Percentiles rank a stretch among this genome's conserved stretches.
phyloP scores from a whole-genome alignment of 2,797 vertebrate genomes.

The Xiphophorus birchmanni region DNA sequence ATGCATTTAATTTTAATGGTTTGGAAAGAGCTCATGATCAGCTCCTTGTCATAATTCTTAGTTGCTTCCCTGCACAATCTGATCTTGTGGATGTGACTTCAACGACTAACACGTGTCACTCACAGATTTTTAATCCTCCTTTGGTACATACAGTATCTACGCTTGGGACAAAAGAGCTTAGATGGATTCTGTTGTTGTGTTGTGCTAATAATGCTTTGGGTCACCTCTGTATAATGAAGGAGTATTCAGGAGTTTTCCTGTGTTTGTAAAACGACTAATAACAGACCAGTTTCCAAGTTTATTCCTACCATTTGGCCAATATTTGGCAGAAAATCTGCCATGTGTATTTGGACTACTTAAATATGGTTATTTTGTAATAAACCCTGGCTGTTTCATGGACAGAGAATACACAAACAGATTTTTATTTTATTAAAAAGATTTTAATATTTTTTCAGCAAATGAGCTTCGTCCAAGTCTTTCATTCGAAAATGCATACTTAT shows the following conservation, averaged over 20 bases:
- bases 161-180: conserved; percentile 56
- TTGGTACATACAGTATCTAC: conserved; percentile 40
- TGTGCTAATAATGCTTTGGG: conserved; percentile 44
- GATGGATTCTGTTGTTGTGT: conserved; percentile 41
- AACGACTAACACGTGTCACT: conserved; percentile 16
- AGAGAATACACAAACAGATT: background rate
- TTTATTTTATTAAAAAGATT: background rate
- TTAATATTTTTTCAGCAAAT: background rate
- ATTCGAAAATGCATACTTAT: background rate
- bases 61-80: conserved; percentile 2
- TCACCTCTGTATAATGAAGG: conserved; percentile 39
- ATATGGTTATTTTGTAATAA: background rate
- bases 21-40: background rate
- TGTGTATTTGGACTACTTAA: background rate
- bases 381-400: background rate
- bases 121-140: conserved; percentile 55
- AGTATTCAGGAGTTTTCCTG: conserved; percentile 6
- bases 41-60: background rate
- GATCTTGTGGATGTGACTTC: conserved; percentile 32
- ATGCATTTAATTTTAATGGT: background rate
- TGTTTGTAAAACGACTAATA: conserved; percentile 12
- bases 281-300: background rate
- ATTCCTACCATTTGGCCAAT: background rate
- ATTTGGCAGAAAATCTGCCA: background rate
- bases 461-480: background rate